These are phyloP conservation scores for Poeciliopsis occidentalis DNA, from an alignment of 2,113 vertebrate genomes.

Conservation along the genomic window DNA sequence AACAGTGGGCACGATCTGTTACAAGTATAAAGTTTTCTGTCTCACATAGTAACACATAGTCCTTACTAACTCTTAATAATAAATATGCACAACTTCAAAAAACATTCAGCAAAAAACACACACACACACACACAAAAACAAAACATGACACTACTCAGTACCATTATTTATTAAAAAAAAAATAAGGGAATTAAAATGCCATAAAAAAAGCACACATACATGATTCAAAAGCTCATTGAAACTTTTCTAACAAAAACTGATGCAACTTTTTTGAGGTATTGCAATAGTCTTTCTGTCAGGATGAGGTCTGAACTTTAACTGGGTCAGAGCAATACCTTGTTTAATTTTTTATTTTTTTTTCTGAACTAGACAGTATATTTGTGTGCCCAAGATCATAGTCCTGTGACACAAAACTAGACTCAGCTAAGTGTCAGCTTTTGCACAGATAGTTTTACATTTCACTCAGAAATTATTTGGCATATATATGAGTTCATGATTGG, in stretches of 20 bases:
- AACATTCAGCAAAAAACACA: not conserved
- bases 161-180: not conserved
- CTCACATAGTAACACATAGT: not conserved
- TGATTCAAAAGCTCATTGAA: not conserved
- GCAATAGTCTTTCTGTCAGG: not conserved
- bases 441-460: not conserved
- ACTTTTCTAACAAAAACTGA: not conserved
- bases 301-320: not conserved
- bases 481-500: not conserved
- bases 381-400: not conserved
- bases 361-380: not conserved
- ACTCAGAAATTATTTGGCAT: not conserved
- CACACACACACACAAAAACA: too few species aligned
- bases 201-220: too few species aligned
- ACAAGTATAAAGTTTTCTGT: not conserved
- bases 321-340: not conserved
- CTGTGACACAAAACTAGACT: not conserved
- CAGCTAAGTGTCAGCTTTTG: not conserved
- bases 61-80: not conserved
- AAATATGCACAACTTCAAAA: not conserved
- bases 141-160: not conserved
- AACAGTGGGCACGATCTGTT: not conserved
- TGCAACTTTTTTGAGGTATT: not conserved
- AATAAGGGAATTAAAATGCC: not conserved
- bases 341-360: not conserved